Base-by-base conservation (phyloP, 2,888 invertebrate species). In the Thymelicus lineola region DNA sequence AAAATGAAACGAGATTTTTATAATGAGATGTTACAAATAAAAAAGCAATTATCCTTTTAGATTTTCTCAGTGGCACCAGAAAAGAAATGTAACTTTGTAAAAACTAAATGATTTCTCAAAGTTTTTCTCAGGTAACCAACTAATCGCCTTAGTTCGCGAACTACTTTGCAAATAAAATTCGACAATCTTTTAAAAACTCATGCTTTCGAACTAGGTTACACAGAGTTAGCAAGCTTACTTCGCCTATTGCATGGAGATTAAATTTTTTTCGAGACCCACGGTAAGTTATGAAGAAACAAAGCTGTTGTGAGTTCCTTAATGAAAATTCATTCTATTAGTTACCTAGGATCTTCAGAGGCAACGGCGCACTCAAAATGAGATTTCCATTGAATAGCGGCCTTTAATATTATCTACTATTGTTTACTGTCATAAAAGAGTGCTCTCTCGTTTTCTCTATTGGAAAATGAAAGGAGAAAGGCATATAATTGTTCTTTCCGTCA, bases 401-500 rank as follows among this genome's bases (percentile, higher is more conserved):
- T 69, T 69, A 69, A 69, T 70, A 70, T 70, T 64, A 70, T 70
- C 69, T 70, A 70, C 69, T 70, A 70, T 70, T 70, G 69, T 70
- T 70, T 70, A 59, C 69, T 64, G 42, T 59, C 69, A 70, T 70
- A 70, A 70, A 63, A 70, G 69, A 46, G 61, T 70, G 69, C 69
- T 64, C 58, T 70, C 64, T 70, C 64, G 38, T 64, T 70, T 53
- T 70, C 59, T 70, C 69, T 70, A 64, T 64, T 62, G 69, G 64
- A 48, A 70, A 64, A 63, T 70, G 69, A 70, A 64, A 70, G 63
- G 64, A 36, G 59, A 70, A 64, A 64, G 38, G 45, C 58, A 64
- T 42, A 69, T 70, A 64, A 70, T 70, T 70, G 70, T 64, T 58
- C 64, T 59, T 70, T 70, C 70, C 70, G 59, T 20, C 57, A 46